phyloP scores from a whole-genome alignment of 1,140 invertebrate genomes.

The Parapsyche elsis region DNA sequence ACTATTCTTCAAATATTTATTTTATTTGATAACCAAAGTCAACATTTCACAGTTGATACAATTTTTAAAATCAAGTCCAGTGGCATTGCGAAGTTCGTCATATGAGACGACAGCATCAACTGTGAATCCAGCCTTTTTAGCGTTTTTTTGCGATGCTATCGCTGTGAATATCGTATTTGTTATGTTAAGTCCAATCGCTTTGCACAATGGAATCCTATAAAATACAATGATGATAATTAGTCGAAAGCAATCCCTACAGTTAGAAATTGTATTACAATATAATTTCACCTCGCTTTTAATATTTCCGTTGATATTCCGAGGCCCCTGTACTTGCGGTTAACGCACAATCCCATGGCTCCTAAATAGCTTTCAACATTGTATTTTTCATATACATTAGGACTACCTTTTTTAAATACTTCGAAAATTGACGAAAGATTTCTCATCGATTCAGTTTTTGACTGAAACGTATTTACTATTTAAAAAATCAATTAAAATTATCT shows the following conservation, averaged over 20 bases:
- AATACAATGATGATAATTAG: background rate
- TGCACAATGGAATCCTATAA: conserved; percentile 46
- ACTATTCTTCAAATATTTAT: background rate
- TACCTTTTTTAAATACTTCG: conserved; percentile 32
- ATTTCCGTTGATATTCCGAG: conserved; percentile 45
- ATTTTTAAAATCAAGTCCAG: conserved; percentile 9
- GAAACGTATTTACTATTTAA: too few species aligned
- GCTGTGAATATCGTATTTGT: conserved; percentile 35
- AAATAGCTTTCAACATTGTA: conserved; percentile 37
- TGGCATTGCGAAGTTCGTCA: background rate
- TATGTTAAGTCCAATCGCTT: conserved; percentile 41
- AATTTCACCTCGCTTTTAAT: conserved; percentile 31
- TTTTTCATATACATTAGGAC: conserved; percentile 41
- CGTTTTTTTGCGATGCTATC: conserved; percentile 33
- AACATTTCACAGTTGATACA: conserved; percentile 7
- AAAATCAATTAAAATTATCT: too few species aligned
- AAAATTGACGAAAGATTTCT: background rate
- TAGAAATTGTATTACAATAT: background rate
- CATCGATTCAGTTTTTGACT: background rate
- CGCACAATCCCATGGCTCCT: conserved; percentile 39
- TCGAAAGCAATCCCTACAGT: too few species aligned
- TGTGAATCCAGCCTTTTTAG: conserved; percentile 33
- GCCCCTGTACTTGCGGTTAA: conserved; percentile 42
- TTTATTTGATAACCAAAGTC: background rate
- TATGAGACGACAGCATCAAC: conserved; percentile 37